Conservation (phyloP, 2,888 invertebrate genomes). For the Trichogramma dendrolimi region DNA sequence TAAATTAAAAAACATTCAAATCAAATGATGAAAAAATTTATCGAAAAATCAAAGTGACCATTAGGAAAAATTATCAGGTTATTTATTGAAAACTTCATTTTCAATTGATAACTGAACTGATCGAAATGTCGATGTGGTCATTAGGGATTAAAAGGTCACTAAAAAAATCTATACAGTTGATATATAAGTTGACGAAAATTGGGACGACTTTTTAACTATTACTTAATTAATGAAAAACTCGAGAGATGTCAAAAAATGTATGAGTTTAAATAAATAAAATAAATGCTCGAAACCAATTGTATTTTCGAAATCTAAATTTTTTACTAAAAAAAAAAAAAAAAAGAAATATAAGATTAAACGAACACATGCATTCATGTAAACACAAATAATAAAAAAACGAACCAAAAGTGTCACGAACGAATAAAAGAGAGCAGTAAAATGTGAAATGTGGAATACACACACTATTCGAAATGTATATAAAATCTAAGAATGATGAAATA, state of each 20-base stretch:
- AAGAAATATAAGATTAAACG: slow-evolving; percentile 8
- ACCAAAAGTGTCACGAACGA: slow-evolving; percentile 21
- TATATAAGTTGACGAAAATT: too few species aligned
- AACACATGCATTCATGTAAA: not conserved
- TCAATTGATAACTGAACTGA: too few species aligned
- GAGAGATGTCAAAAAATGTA: not conserved
- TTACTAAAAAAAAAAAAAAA: slow-evolving; percentile 11
- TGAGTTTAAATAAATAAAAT: slow-evolving; percentile 2
- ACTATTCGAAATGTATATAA: slow-evolving; percentile 24
- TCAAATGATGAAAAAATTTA: too few species aligned
- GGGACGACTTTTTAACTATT: too few species aligned
- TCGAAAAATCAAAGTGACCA: too few species aligned
- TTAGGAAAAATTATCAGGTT: too few species aligned
- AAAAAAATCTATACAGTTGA: too few species aligned
- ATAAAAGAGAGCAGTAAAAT: slow-evolving; percentile 3
- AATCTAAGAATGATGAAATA: slow-evolving; percentile 27
- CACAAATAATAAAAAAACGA: slow-evolving; percentile 12
- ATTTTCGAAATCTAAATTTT: slow-evolving; percentile 17
- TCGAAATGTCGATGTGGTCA: too few species aligned
- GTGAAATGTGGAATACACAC: not conserved
- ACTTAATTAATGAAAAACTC: not conserved
- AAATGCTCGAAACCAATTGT: not conserved
- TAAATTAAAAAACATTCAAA: too few species aligned
- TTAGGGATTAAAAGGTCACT: too few species aligned
- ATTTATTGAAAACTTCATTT: too few species aligned